Evolutionary conservation across 2,888 invertebrate species (phyloP).

Genomic region (Platynereis dumerilii): DNA sequence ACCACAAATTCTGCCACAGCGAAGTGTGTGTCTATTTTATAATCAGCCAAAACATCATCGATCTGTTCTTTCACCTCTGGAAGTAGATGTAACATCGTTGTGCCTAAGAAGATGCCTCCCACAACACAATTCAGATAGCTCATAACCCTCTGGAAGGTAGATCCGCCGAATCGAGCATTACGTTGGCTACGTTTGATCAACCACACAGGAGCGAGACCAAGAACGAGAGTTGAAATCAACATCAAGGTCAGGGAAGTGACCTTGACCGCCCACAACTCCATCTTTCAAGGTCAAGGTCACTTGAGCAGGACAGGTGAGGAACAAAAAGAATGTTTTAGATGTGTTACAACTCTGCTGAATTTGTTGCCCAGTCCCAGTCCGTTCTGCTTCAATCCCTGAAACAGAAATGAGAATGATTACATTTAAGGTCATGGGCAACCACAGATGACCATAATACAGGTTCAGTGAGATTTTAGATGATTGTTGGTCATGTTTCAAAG

Average conservation of each 20-base stretch:
- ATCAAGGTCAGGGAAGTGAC: conserved; percentile 30
- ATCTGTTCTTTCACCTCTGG: conserved; percentile 59
- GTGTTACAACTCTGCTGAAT: no score
- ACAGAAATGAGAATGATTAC: no score
- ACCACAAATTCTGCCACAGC: conserved; percentile 56
- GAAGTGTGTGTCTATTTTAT: conserved; percentile 37
- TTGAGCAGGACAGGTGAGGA: no score
- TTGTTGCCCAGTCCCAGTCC: no score
- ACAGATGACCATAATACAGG: no score
- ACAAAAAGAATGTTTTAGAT: no score
- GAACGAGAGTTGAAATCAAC: conserved; percentile 35
- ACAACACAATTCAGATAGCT: conserved; percentile 49
- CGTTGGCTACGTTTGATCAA: conserved; percentile 7
- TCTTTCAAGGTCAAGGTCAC: conserved; percentile 18
- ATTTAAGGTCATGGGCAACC: no score
- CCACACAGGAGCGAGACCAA: conserved; percentile 37
- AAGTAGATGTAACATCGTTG: conserved; percentile 60
- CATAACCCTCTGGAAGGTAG: conserved; percentile 1
- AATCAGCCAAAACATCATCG: conserved; percentile 29
- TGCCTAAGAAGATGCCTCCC: conserved; percentile 63
- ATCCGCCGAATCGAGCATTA: neutral
- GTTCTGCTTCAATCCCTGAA: no score
- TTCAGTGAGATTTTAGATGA: no score
- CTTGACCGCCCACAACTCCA: conserved; percentile 39
- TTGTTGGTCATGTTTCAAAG: no score